phyloP scores from a whole-genome alignment of 2,888 invertebrate genomes.

The Acutogordius australiensis region DNA sequence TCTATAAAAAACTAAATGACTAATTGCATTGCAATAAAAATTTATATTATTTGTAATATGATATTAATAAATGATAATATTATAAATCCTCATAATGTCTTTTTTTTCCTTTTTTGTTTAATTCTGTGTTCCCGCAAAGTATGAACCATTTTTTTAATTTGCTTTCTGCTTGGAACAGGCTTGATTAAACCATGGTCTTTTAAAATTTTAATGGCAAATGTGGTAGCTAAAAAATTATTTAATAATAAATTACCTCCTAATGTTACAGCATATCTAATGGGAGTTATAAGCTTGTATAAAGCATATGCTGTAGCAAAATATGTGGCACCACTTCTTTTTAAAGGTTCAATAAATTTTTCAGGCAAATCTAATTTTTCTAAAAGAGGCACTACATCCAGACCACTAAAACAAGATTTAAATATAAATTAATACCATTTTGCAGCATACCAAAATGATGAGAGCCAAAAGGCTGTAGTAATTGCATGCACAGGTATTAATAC shows the following conservation, averaged over 20 bases:
- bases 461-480: slow-evolving; percentile 58
- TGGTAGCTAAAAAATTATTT: not conserved
- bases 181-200: slow-evolving; percentile 1
- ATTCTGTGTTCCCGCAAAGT: not conserved
- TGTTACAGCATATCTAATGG: slow-evolving; percentile 20
- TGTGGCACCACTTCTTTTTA: slow-evolving; percentile 50
- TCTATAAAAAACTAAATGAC: too few relatives aligned
- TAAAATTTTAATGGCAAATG: not conserved
- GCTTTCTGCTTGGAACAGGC: not conserved
- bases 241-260: not conserved
- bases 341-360: slow-evolving; percentile 42
- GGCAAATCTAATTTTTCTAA: slow-evolving; percentile 46
- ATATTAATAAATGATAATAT: too few relatives aligned
- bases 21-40: too few relatives aligned
- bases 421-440: slow-evolving; percentile 39
- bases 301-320: slow-evolving; percentile 61
- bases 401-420: slow-evolving; percentile 32
- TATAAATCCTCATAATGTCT: too few relatives aligned
- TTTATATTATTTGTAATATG: too few relatives aligned
- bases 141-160: slow-evolving; percentile 1
- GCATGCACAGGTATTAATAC: slow-evolving; percentile 69
- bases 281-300: slow-evolving; percentile 48
- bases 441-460: slow-evolving; percentile 51
- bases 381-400: slow-evolving; percentile 52
- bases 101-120: not conserved